A percentile compares a stretch with the other conserved stretches of the same genome.
Evolutionary conservation across 2,888 invertebrate species (phyloP).

Genomic region (Timandra comae): DNA sequence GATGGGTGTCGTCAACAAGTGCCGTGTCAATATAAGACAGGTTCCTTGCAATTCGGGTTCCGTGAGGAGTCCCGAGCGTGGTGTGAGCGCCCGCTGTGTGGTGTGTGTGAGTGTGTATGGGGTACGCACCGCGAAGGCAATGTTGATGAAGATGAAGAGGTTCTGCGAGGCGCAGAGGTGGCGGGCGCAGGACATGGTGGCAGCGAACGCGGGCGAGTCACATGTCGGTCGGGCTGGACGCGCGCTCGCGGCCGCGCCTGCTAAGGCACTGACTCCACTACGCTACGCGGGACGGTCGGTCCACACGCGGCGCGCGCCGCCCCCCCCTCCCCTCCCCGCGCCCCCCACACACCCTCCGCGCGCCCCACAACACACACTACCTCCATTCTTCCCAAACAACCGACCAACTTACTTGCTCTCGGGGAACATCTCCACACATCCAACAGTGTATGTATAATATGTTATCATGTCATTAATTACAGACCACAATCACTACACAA

Average conservation of each 20-base stretch:
- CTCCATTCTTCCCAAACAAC: no score
- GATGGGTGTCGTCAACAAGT: no score
- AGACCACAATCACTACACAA: no score
- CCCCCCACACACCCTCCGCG: constrained; percentile 7
- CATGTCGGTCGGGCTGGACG: constrained; percentile 13
- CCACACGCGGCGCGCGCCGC: constrained; percentile 7
- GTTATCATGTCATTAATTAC: no score
- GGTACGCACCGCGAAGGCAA: constrained; percentile 61
- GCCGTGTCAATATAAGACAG: no score
- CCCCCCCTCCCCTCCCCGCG: constrained; percentile 7
- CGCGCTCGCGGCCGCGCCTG: constrained; percentile 34
- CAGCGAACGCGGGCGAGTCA: constrained; percentile 11
- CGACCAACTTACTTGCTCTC: no score
- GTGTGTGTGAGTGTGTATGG: no score
- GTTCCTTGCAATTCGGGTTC: no score
- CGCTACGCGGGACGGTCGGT: constrained; percentile 7
- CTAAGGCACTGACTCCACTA: constrained; percentile 68
- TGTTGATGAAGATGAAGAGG: constrained; percentile 69
- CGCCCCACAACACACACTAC: neutral
- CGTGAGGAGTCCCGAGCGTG: no score
- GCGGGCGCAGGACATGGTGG: constrained; percentile 49
- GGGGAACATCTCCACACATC: no score
- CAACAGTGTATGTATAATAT: no score
- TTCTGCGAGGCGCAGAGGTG: constrained; percentile 59
- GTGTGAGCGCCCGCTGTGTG: no score